These are phyloP conservation scores for Styela clava DNA, from an alignment of 23 tunicate species.

Conservation along the genomic window DNA sequence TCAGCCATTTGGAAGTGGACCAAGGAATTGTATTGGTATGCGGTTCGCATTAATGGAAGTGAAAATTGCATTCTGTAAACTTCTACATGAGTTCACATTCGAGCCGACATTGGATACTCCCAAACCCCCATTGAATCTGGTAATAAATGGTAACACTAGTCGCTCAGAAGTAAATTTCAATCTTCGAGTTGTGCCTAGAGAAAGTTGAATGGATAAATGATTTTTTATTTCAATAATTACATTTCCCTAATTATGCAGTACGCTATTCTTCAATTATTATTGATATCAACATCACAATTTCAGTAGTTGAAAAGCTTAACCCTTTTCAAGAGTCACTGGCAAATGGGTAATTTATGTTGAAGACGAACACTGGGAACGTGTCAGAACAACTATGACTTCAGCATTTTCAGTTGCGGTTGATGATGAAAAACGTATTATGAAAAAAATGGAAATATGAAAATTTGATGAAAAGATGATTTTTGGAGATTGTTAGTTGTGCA, in stretches of 20 bases:
- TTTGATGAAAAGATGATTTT: constrained; percentile 43
- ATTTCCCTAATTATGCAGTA: no score
- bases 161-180: constrained; percentile 29
- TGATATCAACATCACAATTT: no score
- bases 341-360: constrained; percentile 19
- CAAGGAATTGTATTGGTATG: constrained; percentile 60
- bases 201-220: neutral
- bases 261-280: no score
- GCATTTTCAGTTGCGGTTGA: constrained; percentile 65
- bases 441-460: constrained; percentile 26
- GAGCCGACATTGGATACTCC: constrained; percentile 44
- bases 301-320: constrained; percentile 22
- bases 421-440: constrained; percentile 37
- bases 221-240: no score
- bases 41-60: constrained; percentile 58
- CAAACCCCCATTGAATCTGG: neutral
- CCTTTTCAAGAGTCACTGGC: constrained; percentile 35
- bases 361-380: constrained; percentile 74
- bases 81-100: constrained; percentile 27
- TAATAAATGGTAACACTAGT: constrained; percentile 1
- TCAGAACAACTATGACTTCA: constrained; percentile 43
- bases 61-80: constrained; percentile 46
- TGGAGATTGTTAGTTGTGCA: constrained; percentile 43
- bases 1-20: constrained; percentile 73
- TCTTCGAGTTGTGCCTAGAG: constrained; percentile 32